phyloP scores from a whole-genome alignment of 2,888 invertebrate genomes.

The Sarcophaga variegata region DNA sequence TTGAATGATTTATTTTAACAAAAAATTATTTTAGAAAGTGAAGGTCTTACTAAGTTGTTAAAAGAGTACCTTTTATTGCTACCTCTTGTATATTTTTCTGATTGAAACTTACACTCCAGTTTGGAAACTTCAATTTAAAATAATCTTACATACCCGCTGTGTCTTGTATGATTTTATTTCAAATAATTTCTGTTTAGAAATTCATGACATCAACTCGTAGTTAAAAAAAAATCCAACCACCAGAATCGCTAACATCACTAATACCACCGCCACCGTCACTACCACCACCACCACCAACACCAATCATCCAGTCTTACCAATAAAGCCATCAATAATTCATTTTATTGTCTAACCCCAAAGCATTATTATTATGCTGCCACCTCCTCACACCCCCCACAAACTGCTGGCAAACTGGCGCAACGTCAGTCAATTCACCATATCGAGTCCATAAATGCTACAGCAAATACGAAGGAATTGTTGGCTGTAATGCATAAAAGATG shows the following conservation, averaged over 20 bases:
- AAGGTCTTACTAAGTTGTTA: too few relatives aligned
- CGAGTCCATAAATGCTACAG: constrained; percentile 22
- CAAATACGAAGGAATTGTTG: constrained; percentile 24
- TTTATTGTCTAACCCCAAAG: constrained; percentile 35
- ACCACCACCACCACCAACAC: constrained; percentile 22
- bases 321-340: constrained; percentile 54
- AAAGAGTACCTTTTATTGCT: too few relatives aligned
- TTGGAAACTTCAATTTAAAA: background rate
- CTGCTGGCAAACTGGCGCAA: too few relatives aligned
- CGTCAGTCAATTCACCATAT: background rate
- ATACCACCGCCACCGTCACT: background rate
- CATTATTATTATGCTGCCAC: too few relatives aligned
- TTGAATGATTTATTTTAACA: too few relatives aligned
- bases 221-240: background rate
- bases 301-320: background rate
- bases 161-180: background rate
- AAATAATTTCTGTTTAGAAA: constrained; percentile 23
- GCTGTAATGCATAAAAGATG: constrained; percentile 69
- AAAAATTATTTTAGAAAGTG: too few relatives aligned
- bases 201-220: constrained; percentile 43
- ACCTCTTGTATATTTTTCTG: too few relatives aligned
- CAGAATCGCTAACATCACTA: constrained; percentile 3
- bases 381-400: too few relatives aligned
- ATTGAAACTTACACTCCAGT: background rate
- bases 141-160: background rate